Evolutionary conservation across 2,888 invertebrate species (phyloP).

Genomic region (Pristionchus japonicus): DNA sequence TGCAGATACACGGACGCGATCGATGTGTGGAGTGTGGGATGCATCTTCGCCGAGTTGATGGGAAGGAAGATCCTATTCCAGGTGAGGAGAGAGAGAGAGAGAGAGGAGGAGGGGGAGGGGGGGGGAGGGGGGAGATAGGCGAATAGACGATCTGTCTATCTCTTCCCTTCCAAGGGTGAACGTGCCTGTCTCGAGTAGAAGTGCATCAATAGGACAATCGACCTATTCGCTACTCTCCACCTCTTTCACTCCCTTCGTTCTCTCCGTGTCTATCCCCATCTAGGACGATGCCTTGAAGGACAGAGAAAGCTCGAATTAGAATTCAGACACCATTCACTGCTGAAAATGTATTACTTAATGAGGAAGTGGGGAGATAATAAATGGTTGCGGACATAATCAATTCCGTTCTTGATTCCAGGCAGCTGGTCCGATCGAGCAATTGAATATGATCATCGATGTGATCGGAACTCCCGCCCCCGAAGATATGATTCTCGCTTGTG

Average conservation of each 20-base stretch:
- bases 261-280: neutral
- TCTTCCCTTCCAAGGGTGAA: neutral
- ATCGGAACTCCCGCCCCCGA: constrained; percentile 94
- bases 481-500: constrained; percentile 97
- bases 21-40: constrained; percentile 99
- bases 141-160: too few species aligned
- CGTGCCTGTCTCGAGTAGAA: neutral
- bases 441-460: constrained; percentile 96
- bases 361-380: neutral
- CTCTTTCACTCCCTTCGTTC: neutral
- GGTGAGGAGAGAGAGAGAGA: neutral
- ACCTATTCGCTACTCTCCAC: neutral
- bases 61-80: constrained; percentile 96
- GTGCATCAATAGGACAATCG: constrained; percentile 14
- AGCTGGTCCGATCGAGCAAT: constrained; percentile 95
- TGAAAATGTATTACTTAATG: too few species aligned
- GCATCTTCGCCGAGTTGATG: constrained; percentile 97
- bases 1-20: constrained; percentile 93
- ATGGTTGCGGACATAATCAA: too few species aligned
- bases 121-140: too few species aligned
- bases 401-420: constrained; percentile 81
- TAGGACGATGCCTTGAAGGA: neutral
- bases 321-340: too few species aligned
- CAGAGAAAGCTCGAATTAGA: too few species aligned
- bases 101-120: too few species aligned